Conservation (phyloP, 1,140 invertebrate genomes). For the Cyrtorhinus lividipennis region DNA sequence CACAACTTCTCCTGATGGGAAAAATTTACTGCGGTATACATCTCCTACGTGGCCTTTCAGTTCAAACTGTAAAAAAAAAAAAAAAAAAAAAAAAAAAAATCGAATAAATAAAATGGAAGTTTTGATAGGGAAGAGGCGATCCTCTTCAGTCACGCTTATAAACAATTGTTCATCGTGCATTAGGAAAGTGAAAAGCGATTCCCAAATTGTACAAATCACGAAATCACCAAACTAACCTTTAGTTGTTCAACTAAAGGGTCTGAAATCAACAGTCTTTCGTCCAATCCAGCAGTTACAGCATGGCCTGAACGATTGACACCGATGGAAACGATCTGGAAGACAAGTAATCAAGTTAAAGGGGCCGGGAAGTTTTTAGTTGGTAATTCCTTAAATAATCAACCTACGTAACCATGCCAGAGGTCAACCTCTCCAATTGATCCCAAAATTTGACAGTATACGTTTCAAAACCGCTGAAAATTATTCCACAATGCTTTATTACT, state of each 20-base stretch:
- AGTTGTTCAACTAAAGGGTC: slow-evolving; percentile 40
- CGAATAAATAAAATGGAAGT: slow-evolving; percentile 8
- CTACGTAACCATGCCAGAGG: no score
- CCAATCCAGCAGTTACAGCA: slow-evolving; percentile 43
- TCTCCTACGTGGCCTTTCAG: slow-evolving; percentile 52
- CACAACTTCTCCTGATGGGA: slow-evolving; percentile 54
- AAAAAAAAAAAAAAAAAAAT: no score
- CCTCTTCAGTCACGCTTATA: background rate
- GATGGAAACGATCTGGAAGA: slow-evolving; percentile 27
- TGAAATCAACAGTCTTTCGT: slow-evolving; percentile 46
- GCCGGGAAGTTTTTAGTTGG: no score
- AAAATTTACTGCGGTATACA: slow-evolving; percentile 52
- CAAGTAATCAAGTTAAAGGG: background rate
- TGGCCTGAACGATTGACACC: slow-evolving; percentile 41
- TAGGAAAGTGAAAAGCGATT: background rate
- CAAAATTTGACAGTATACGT: no score
- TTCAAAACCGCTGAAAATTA: no score
- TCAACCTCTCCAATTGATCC: no score
- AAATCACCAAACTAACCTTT: slow-evolving; percentile 30
- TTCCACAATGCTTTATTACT: no score
- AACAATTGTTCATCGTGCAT: background rate
- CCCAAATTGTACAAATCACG: background rate
- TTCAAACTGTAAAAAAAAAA: slow-evolving; percentile 33
- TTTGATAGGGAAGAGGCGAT: background rate
- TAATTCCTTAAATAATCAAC: no score